These are phyloP conservation scores for Phytoseiulus persimilis DNA, from an alignment of 2,888 invertebrate genomes.

Conservation along the genomic window DNA sequence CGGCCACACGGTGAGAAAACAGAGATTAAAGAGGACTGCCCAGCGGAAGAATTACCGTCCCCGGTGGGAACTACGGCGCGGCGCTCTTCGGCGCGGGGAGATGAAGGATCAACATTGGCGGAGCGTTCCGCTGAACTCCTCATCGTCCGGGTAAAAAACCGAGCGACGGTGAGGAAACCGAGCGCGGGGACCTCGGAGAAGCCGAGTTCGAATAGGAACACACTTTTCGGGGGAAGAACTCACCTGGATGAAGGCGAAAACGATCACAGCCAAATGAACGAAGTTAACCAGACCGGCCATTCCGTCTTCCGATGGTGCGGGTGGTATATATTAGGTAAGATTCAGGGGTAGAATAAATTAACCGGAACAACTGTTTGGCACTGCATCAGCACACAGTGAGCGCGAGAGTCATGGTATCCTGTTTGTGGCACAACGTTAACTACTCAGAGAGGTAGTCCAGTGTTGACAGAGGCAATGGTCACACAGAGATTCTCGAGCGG, in stretches of 20 bases:
- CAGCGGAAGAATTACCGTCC: not conserved
- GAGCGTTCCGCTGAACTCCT: too few relatives aligned
- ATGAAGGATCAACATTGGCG: not conserved
- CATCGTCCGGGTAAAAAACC: too few relatives aligned
- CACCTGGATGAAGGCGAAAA: not conserved
- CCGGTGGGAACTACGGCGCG: not conserved
- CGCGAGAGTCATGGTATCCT: slow-evolving; percentile 5
- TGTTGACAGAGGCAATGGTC: not conserved
- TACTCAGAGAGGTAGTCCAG: not conserved
- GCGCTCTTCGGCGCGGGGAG: not conserved
- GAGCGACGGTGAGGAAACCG: too few relatives aligned
- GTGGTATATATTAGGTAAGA: not conserved
- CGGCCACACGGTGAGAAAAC: not conserved
- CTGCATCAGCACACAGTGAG: not conserved
- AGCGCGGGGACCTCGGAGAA: too few relatives aligned
- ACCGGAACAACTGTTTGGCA: not conserved
- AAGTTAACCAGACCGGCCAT: not conserved
- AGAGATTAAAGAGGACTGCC: not conserved
- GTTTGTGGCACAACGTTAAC: not conserved
- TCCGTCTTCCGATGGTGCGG: not conserved
- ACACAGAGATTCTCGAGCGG: too few relatives aligned
- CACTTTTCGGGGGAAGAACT: not conserved
- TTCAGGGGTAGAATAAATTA: not conserved
- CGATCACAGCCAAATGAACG: not conserved
- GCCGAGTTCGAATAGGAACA: too few relatives aligned